phyloP scores from a whole-genome alignment of 2,797 vertebrate genomes.

The Acanthornis magna region DNA sequence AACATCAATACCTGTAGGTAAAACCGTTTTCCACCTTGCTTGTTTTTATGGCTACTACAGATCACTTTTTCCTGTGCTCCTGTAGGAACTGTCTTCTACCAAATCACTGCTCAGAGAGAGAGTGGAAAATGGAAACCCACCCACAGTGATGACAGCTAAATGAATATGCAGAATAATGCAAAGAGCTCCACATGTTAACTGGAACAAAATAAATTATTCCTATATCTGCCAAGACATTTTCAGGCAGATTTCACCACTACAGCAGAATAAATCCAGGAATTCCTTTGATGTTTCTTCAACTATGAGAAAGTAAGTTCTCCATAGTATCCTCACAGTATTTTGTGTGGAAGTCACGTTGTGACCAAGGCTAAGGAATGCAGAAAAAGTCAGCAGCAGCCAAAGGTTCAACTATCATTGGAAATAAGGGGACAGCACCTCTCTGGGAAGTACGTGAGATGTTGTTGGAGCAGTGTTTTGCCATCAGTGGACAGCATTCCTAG shows the following conservation, averaged over 20 bases:
- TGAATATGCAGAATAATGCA: neutral
- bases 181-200: neutral
- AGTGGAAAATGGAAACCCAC: constrained; percentile 7
- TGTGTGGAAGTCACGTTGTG: neutral
- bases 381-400: neutral
- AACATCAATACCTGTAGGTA: neutral
- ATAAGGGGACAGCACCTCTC: neutral
- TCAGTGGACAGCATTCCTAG: neutral
- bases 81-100: neutral
- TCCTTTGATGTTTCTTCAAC: neutral
- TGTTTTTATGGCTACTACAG: neutral
- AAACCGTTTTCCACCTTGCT: neutral
- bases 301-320: neutral
- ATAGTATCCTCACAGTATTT: neutral
- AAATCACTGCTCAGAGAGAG: neutral
- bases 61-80: neutral
- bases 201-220: neutral
- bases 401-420: neutral
- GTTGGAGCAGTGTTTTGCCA: neutral
- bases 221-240: neutral
- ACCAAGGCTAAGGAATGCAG: neutral
- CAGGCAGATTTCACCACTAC: neutral
- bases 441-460: neutral
- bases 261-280: neutral
- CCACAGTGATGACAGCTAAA: neutral